These are phyloP conservation scores for Blastomussa wellsi DNA, from an alignment of 92 coral and sea anemone genomes.

Conservation along the genomic window DNA sequence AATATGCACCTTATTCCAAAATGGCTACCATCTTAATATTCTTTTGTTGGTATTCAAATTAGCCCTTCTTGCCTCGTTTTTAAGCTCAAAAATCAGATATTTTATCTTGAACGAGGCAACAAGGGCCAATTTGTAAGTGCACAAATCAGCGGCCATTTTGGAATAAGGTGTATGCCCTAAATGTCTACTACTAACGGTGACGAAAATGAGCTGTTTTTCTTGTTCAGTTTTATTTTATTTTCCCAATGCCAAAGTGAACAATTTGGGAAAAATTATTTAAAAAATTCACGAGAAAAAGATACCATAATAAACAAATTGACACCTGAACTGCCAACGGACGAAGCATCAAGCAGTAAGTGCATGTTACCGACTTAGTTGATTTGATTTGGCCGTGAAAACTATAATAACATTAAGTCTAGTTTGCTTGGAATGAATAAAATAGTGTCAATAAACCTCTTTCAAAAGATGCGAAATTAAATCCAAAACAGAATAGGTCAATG, in stretches of 20 bases:
- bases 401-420: background rate
- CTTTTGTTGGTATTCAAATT: too few species aligned
- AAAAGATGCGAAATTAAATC: background rate
- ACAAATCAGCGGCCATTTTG: too few species aligned
- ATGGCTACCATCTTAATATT: too few species aligned
- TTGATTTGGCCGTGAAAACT: background rate
- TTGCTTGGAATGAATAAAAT: background rate
- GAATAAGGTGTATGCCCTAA: too few species aligned
- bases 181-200: too few species aligned
- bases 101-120: too few species aligned
- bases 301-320: background rate
- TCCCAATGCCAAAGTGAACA: background rate
- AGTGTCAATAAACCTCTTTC: background rate
- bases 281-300: background rate
- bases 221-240: background rate
- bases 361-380: background rate
- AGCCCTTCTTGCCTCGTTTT: too few species aligned
- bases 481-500: background rate
- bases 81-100: too few species aligned
- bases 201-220: background rate
- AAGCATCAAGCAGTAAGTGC: background rate
- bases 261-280: background rate
- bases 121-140: too few species aligned
- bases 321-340: background rate
- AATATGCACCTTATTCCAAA: too few species aligned